Evolutionary conservation across 2,888 invertebrate species (phyloP), one percentile per base, ranked within the genome.

Genomic region (Trachelus stipa): DNA sequence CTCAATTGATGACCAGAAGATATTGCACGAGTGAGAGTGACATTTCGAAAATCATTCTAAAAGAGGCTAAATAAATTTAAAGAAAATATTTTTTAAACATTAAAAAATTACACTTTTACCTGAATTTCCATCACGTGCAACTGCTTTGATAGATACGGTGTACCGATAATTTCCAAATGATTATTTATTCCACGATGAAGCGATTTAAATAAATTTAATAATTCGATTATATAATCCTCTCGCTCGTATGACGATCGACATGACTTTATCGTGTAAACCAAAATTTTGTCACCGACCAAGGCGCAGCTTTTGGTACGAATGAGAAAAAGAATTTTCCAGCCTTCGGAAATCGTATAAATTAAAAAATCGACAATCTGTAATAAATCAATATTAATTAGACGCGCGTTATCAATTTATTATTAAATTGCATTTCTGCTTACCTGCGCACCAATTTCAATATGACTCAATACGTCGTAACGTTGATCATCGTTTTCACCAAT

Each of bases 1-100:
- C 90, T 87, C 79, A 93, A 84, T 81, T 90, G 91, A 83, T 93
- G 93, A 2, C 91, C 90, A 0, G 91, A 81, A 6, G 77, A 75
- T 0, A 87, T 37, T 6, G 79, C 83, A 3, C 86, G 81, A 0
- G 34, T 71, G 11, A 89, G 76, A 1, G n/a, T n/a, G 1, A 85
- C 56, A 2, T 79, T 79, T 35, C 81, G 77, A 68, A 81, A 85
- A 76, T 87, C 75, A 33, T 82, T 71, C 90, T 90, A 75, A 33
- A 73, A 75, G 33, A 35, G n/a, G 56, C 4, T 68, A 34, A 11
- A 23, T 4, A 73, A 37, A 34, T 34, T 11, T 31, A 68, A 6
- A 31, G 34, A 12, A 3, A 12, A 12, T 0, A 12, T 35, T 35
- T 35, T 33, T 74, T 11, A 11, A 73, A 37, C 0, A n/a, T 37